phyloP scores from a whole-genome alignment of 2,888 invertebrate genomes.

The Cosmia pyralina region DNA sequence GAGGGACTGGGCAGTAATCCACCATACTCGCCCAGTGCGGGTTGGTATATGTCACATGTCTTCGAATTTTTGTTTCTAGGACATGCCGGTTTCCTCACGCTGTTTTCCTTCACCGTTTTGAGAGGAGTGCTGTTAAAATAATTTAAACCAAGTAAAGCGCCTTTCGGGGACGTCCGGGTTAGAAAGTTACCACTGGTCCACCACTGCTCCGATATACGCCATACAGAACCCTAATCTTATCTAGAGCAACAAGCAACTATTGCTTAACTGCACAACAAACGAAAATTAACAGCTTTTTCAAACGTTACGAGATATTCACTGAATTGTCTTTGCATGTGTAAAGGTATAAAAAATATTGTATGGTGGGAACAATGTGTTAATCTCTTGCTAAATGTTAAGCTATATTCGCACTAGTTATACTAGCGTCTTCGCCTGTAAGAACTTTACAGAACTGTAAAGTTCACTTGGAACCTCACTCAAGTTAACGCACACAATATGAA shows the following conservation, averaged over 20 bases:
- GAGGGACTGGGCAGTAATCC: no score
- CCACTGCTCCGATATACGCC: no score
- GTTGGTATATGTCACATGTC: no score
- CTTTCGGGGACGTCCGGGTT: no score
- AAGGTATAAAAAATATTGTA: slow-evolving; percentile 47
- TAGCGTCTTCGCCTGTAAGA: not conserved
- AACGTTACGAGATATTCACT: slow-evolving; percentile 28
- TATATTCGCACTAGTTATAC: not conserved
- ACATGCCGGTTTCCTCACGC: no score
- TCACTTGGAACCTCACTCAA: not conserved
- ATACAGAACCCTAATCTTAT: slow-evolving; percentile 25
- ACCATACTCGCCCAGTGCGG: no score
- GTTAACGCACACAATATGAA: slow-evolving; percentile 1
- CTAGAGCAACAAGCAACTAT: slow-evolving; percentile 20
- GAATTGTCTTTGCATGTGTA: slow-evolving; percentile 57
- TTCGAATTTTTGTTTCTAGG: no score
- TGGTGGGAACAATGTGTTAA: slow-evolving; percentile 48
- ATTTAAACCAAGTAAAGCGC: no score
- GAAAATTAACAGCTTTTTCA: slow-evolving; percentile 29
- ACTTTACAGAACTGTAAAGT: not conserved
- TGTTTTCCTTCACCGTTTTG: no score
- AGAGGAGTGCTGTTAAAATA: no score
- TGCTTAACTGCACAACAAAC: slow-evolving; percentile 33
- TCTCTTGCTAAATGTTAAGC: slow-evolving; percentile 41
- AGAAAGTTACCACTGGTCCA: no score